Evolutionary conservation across 2,888 invertebrate genomes (phyloP).

Genomic region (Pachydiplax longipennis): DNA sequence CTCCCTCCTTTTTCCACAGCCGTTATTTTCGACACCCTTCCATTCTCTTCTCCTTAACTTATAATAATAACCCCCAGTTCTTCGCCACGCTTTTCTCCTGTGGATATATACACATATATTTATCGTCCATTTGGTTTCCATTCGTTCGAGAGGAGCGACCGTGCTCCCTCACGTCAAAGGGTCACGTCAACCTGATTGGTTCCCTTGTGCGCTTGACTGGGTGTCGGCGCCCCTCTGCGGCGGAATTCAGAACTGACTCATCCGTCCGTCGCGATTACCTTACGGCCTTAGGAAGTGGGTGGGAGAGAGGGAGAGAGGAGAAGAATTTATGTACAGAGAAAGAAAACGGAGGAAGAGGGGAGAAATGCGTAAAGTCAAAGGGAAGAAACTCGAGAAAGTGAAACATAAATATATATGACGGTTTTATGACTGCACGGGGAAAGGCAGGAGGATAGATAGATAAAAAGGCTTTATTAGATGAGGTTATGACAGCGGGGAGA

Average conservation of each 20-base stretch:
- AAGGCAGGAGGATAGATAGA: constrained; percentile 4
- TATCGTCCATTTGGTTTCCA: background rate
- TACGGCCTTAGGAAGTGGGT: background rate
- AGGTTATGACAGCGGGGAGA: background rate
- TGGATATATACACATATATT: background rate
- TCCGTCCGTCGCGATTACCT: constrained; percentile 22
- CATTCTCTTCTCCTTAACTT: background rate
- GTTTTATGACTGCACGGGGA: background rate
- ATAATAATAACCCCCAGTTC: background rate
- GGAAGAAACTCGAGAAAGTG: background rate
- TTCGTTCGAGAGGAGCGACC: background rate
- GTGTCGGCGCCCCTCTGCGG: constrained; percentile 44
- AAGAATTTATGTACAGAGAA: background rate
- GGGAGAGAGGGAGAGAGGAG: background rate
- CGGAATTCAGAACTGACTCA: constrained; percentile 43
- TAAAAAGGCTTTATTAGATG: constrained; percentile 32
- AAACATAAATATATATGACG: constrained; percentile 40
- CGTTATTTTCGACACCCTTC: background rate
- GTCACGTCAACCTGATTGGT: constrained; percentile 44
- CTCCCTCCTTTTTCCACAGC: background rate
- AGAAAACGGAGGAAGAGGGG: background rate
- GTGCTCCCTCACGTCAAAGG: background rate
- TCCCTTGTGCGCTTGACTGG: constrained; percentile 41
- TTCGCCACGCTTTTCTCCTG: background rate
- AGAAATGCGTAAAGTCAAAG: background rate